phyloP scores from a whole-genome alignment of 2,113 vertebrate species.

The Cheilinus undulatus region DNA sequence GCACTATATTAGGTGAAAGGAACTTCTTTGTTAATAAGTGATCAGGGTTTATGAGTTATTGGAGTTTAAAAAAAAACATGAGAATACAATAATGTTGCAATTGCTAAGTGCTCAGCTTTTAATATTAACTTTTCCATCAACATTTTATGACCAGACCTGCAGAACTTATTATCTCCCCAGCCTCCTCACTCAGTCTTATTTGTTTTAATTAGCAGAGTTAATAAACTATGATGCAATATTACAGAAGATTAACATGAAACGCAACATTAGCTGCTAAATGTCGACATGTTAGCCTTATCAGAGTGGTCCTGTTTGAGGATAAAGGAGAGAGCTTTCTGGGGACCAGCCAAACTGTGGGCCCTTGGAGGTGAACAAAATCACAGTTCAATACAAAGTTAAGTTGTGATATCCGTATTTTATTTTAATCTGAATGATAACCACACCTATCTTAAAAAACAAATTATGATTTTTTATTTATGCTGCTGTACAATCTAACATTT shows the following conservation, averaged over 20 bases:
- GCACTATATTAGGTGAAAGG: background rate
- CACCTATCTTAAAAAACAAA: no score
- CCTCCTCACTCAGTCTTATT: background rate
- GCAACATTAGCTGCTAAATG: background rate
- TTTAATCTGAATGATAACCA: no score
- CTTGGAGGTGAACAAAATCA: no score
- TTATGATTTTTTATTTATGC: no score
- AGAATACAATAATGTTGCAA: background rate
- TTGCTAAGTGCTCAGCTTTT: background rate
- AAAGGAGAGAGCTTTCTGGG: no score
- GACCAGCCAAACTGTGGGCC: no score
- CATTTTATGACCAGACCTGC: background rate
- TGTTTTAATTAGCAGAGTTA: background rate
- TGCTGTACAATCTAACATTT: no score
- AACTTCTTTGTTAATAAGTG: constrained; percentile 44
- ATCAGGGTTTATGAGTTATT: constrained; percentile 1
- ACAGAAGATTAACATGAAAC: no score
- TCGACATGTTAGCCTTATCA: background rate
- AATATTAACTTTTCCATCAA: background rate
- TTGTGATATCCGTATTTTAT: no score
- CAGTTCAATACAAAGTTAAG: no score
- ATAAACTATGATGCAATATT: background rate
- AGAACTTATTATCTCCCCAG: background rate
- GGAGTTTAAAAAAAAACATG: background rate
- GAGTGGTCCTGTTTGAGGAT: background rate